Evolutionary conservation across 2,113 vertebrate species (phyloP).

Genomic region (Puntigrus tetrazona): DNA sequence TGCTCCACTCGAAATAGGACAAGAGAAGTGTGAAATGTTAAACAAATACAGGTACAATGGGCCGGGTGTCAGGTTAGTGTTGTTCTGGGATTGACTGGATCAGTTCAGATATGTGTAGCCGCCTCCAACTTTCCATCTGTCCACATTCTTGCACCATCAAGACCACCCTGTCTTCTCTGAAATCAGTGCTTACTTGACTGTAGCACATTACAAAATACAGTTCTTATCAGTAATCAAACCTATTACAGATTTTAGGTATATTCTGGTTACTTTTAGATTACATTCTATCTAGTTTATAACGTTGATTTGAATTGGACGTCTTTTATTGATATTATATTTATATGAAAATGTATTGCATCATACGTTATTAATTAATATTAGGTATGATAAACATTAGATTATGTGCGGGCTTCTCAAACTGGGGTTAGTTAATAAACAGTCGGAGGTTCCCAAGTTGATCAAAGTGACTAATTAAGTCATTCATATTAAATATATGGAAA

Average conservation of each 20-base stretch:
- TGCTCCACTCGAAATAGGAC: slow-evolving; percentile 2
- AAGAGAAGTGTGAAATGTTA: slow-evolving; percentile 31
- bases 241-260: background rate
- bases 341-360: background rate
- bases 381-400: background rate
- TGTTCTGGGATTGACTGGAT: slow-evolving; percentile 37
- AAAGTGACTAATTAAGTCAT: no score
- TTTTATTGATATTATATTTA: background rate
- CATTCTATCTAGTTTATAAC: background rate
- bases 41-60: slow-evolving; percentile 31
- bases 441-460: no score
- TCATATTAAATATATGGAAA: no score
- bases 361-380: no score
- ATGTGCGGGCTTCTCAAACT: background rate
- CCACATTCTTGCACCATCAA: background rate
- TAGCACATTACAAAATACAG: background rate
- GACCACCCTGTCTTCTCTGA: background rate
- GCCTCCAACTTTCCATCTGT: slow-evolving; percentile 40
- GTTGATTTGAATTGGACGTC: background rate
- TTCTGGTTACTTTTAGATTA: background rate
- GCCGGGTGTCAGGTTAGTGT: slow-evolving; percentile 36
- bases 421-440: no score
- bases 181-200: background rate
- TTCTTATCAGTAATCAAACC: background rate
- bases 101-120: slow-evolving; percentile 35